These are phyloP conservation scores for Vicugna pacos DNA, from an alignment of 2,113 vertebrate genomes.

Conservation along the genomic window DNA sequence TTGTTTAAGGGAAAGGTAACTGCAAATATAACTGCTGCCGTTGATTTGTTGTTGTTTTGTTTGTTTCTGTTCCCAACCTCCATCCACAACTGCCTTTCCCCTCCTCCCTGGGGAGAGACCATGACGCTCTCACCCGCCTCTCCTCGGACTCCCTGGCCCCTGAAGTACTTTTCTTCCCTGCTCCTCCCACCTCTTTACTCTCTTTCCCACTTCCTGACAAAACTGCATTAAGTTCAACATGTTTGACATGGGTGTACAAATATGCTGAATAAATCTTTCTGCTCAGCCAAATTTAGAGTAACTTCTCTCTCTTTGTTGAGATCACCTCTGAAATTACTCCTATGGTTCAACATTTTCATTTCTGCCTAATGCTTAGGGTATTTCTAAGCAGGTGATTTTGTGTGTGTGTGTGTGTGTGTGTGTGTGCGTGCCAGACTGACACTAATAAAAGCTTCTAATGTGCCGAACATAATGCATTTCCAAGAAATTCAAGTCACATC, in stretches of 20 bases:
- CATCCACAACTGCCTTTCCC: neutral
- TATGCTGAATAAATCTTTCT: constrained; percentile 16
- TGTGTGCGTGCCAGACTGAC: neutral
- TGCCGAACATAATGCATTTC: neutral
- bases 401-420: neutral
- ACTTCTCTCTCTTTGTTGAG: neutral
- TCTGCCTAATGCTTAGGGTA: neutral
- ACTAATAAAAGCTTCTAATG: neutral
- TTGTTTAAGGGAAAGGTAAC: neutral
- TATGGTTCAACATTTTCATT: neutral
- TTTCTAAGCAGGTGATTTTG: constrained; percentile 45
- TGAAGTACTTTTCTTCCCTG: neutral
- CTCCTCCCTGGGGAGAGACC: neutral
- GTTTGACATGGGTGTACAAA: neutral
- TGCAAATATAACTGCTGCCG: neutral
- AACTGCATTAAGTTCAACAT: neutral
- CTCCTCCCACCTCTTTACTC: neutral
- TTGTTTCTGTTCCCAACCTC: neutral
- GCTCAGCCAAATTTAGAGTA: neutral
- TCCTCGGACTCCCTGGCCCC: neutral
- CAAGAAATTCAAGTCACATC: neutral
- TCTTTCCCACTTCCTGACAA: neutral
- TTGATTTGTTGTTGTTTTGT: neutral
- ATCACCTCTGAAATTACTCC: constrained; percentile 8
- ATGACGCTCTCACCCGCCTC: neutral